A percentile compares a stretch with the other conserved stretches of the same genome.
Conservation (phyloP, 2,888 invertebrate genomes). For the Drosophila birchii region DNA sequence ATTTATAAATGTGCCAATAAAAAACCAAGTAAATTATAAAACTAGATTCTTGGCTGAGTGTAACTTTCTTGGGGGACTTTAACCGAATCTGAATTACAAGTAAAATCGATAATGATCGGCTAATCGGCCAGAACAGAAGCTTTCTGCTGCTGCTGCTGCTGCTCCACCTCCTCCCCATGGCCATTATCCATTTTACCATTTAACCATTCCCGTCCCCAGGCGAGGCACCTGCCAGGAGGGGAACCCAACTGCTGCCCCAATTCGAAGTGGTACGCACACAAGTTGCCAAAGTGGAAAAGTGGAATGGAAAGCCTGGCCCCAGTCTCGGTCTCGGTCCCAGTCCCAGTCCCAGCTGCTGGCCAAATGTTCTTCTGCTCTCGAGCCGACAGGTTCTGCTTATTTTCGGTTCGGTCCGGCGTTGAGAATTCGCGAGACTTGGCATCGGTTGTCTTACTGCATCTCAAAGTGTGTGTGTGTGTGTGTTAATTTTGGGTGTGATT, state of each 20-base stretch:
- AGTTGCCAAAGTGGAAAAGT: slow-evolving; percentile 68
- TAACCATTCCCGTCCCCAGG: background rate
- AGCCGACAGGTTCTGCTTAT: slow-evolving; percentile 66
- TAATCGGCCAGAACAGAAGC: slow-evolving; percentile 37
- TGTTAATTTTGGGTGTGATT: background rate
- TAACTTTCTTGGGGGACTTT: background rate
- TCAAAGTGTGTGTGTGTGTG: slow-evolving; percentile 9
- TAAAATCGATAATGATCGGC: slow-evolving; percentile 39
- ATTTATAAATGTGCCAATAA: background rate
- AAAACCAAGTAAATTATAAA: background rate
- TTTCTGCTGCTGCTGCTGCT: slow-evolving; percentile 2
- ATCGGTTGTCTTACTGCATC: background rate
- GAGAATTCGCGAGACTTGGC: background rate
- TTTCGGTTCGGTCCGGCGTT: slow-evolving; percentile 32
- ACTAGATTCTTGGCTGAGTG: background rate
- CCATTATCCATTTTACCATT: slow-evolving; percentile 6
- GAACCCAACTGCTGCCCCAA: slow-evolving; percentile 31
- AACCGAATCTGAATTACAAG: slow-evolving; percentile 22
- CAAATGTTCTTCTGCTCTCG: slow-evolving; percentile 75
- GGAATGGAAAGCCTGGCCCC: slow-evolving; percentile 70
- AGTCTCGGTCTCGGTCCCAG: background rate
- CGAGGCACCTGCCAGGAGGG: slow-evolving; percentile 30
- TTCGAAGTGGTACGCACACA: slow-evolving; percentile 52
- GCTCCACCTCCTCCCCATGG: too few relatives aligned
- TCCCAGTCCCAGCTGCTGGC: slow-evolving; percentile 22